A percentile compares a stretch with the other conserved stretches of the same genome.
Conservation (phyloP, 2,113 vertebrate species). For the Panthera uncia region DNA sequence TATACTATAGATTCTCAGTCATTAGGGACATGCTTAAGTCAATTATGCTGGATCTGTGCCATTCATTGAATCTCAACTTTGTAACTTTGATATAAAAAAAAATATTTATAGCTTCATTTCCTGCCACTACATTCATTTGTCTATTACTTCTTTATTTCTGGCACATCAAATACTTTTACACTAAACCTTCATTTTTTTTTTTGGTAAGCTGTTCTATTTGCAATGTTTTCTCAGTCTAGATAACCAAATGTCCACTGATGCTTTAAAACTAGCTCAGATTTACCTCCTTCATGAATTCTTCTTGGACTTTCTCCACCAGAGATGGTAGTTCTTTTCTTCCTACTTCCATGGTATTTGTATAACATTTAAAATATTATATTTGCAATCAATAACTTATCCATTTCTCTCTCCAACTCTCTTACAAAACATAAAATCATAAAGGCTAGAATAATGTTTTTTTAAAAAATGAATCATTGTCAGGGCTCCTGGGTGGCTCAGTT, state of each 20-base stretch:
- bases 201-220: neutral
- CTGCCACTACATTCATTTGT: neutral
- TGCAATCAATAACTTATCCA: neutral
- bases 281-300: neutral
- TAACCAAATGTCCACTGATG: neutral
- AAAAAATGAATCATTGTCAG: neutral
- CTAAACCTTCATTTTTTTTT: neutral
- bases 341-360: neutral
- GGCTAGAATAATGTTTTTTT: neutral
- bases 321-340: neutral
- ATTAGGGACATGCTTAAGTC: neutral
- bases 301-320: neutral
- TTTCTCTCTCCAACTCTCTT: neutral
- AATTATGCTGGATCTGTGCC: neutral
- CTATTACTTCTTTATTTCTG: neutral
- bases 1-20: neutral
- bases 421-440: neutral
- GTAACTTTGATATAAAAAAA: neutral
- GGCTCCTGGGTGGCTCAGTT: no score
- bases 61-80: neutral
- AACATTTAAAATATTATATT: neutral
- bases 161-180: neutral
- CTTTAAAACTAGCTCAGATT: neutral
- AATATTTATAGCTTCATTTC: neutral
- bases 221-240: neutral